phyloP scores from a whole-genome alignment of 1,140 invertebrate species.

The Nasonia giraulti region DNA sequence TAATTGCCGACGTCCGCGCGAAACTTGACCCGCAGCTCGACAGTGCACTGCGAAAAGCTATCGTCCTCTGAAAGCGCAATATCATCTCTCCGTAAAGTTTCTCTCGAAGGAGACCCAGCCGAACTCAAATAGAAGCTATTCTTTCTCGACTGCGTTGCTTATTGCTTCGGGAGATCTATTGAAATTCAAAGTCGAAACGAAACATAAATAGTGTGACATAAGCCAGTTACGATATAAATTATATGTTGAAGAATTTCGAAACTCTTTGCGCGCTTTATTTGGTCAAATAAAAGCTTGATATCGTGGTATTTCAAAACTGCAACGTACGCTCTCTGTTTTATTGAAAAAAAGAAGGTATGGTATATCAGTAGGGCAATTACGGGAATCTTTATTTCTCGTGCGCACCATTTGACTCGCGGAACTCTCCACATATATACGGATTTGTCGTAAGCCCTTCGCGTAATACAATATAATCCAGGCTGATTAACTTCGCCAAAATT shows the following conservation, averaged over 20 bases:
- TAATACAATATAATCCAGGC: not conserved
- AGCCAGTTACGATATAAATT: too few relatives aligned
- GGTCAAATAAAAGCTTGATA: too few relatives aligned
- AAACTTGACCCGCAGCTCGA: not conserved
- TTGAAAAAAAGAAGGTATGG: not conserved
- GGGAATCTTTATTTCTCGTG: not conserved
- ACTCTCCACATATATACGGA: constrained; percentile 1
- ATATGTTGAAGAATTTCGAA: too few relatives aligned
- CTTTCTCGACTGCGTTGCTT: too few relatives aligned
- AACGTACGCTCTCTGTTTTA: not conserved
- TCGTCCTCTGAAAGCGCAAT: not conserved
- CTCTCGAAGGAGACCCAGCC: not conserved
- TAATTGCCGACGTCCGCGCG: not conserved
- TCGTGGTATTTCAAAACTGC: not conserved
- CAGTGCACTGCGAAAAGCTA: not conserved
- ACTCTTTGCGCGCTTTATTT: too few relatives aligned
- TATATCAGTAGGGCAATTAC: not conserved
- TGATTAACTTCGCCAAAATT: not conserved
- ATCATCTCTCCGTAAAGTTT: not conserved
- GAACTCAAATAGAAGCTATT: too few relatives aligned
- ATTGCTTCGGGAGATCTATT: too few relatives aligned
- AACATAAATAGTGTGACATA: too few relatives aligned
- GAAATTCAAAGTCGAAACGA: too few relatives aligned
- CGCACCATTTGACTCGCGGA: not conserved
- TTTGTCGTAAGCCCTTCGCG: not conserved